Conservation (phyloP, 2,113 vertebrate species). For the Plecturocebus donacophilus region DNA sequence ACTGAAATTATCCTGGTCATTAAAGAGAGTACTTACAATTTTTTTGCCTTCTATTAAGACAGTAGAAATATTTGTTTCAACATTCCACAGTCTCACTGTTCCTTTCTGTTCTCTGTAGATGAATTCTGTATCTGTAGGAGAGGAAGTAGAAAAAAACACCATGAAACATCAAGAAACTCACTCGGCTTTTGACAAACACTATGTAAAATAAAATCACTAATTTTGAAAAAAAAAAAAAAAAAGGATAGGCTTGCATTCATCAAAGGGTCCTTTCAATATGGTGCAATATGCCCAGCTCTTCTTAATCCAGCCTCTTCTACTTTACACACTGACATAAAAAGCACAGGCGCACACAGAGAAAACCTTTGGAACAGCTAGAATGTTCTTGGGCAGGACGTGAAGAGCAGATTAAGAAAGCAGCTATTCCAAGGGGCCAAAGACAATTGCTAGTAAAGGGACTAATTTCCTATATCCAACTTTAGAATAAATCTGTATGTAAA, state of each 20-base stretch:
- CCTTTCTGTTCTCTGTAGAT: conserved; percentile 93
- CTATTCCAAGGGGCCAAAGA: no score
- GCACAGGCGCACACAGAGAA: accelerated
- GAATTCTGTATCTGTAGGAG: conserved; percentile 91
- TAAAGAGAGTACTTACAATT: conserved; percentile 92
- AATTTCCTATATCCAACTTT: accelerated
- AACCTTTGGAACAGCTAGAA: background rate
- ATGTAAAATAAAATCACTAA: background rate
- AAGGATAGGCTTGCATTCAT: background rate
- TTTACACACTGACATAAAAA: background rate
- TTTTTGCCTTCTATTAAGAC: conserved; percentile 96
- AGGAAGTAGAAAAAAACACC: conserved; percentile 56
- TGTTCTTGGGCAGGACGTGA: background rate
- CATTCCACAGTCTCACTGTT: conserved; percentile 91
- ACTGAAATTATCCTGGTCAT: conserved; percentile 68
- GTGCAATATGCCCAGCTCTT: no score
- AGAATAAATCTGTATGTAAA: accelerated
- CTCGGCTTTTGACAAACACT: background rate
- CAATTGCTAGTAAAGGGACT: no score
- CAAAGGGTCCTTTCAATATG: background rate
- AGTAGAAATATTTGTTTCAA: conserved; percentile 89
- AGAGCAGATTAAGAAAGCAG: background rate
- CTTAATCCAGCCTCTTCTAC: accelerated
- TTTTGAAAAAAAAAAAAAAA: background rate
- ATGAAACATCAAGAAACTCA: background rate